phyloP scores from a whole-genome alignment of 2,797 vertebrate species.

The Argyrosomus regius region DNA sequence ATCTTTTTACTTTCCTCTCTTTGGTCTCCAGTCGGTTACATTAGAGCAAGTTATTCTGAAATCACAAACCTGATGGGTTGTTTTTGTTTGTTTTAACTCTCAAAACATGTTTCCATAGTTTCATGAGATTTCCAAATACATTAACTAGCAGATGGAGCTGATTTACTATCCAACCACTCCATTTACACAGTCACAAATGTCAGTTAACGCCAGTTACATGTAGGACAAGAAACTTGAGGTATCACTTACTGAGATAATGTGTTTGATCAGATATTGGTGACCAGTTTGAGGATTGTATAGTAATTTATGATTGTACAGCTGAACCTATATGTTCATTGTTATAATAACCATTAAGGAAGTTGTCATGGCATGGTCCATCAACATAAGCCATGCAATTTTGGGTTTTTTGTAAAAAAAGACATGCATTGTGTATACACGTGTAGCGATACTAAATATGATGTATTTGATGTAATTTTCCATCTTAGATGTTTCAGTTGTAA shows the following conservation, averaged over 20 bases:
- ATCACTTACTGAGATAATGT: constrained; percentile 20
- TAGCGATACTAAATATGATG: constrained; percentile 61
- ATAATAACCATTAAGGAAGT: constrained; percentile 47
- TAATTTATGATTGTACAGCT: constrained; percentile 73
- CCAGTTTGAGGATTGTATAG: constrained; percentile 70
- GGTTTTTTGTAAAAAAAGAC: constrained; percentile 65
- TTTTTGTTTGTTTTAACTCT: constrained; percentile 16
- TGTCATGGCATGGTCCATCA: constrained; percentile 39
- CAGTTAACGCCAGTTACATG: neutral
- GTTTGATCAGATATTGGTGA: constrained; percentile 52
- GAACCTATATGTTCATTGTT: constrained; percentile 59
- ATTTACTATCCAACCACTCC: neutral
- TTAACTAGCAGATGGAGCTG: constrained; percentile 7
- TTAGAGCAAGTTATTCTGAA: constrained; percentile 29
- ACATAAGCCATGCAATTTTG: constrained; percentile 58
- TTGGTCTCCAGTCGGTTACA: constrained; percentile 52
- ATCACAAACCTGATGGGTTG: neutral
- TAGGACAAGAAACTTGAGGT: constrained; percentile 2
- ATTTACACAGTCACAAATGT: constrained; percentile 8
- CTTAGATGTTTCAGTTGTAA: constrained; percentile 71
- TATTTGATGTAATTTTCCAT: constrained; percentile 67
- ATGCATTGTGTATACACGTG: constrained; percentile 69
- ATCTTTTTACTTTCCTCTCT: constrained; percentile 65
- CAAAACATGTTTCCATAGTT: constrained; percentile 20
- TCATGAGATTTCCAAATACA: constrained; percentile 3